Percentiles rank a stretch among this genome's conserved stretches.
Evolutionary conservation across 2,797 vertebrate genomes (phyloP).

Genomic region (Coccyzus lansbergi): DNA sequence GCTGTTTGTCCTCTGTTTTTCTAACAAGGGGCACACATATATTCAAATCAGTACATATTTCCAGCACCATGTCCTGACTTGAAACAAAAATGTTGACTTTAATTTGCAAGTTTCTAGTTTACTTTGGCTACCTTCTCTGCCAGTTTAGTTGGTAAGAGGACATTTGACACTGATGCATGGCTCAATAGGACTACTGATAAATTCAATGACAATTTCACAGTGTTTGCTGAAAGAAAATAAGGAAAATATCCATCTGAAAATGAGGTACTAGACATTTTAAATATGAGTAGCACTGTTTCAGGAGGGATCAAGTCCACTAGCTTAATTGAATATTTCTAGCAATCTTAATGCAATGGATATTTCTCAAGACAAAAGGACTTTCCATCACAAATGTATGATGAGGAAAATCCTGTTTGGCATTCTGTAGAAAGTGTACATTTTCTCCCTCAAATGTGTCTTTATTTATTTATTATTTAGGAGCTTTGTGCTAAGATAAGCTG

Average conservation of each 20-base stretch:
- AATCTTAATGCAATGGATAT: neutral
- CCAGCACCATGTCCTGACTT: neutral
- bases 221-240: neutral
- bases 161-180: neutral
- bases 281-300: neutral
- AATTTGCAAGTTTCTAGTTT: neutral
- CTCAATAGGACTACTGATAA: neutral
- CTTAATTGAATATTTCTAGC: neutral
- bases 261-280: neutral
- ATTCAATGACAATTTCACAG: neutral
- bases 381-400: neutral
- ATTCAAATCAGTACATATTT: neutral
- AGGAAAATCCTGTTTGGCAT: neutral
- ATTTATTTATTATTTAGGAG: neutral
- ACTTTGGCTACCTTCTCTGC: neutral
- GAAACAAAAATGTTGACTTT: neutral
- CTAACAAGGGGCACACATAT: neutral
- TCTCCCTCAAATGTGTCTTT: neutral
- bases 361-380: neutral
- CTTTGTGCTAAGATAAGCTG: neutral
- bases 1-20: neutral
- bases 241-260: neutral
- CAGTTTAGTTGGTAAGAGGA: neutral
- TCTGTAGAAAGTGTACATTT: neutral
- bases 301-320: neutral